Evolutionary conservation across 2,113 vertebrate species (phyloP).

Genomic region (Malaclemys terrapin): DNA sequence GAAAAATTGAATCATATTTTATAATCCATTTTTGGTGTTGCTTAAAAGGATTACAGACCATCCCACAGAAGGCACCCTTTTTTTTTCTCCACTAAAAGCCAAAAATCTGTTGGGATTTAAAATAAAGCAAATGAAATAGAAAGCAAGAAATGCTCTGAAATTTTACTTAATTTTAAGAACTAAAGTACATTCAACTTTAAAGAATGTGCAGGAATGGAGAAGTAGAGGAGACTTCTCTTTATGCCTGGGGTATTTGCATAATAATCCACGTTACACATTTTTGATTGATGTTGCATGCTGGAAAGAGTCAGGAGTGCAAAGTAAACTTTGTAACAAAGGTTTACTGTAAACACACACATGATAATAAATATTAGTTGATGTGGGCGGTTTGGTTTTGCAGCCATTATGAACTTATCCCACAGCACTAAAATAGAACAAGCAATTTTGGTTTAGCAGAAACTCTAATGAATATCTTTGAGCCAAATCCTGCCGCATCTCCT

Average conservation of each 20-base stretch:
- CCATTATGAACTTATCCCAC: neutral
- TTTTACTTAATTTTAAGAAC: conserved; percentile 31
- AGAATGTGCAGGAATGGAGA: neutral
- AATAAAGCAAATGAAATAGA: conserved; percentile 22
- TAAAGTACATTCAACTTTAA: conserved; percentile 22
- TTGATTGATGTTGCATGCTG: neutral
- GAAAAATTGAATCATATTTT: conserved; percentile 5
- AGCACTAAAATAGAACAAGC: neutral
- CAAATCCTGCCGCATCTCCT: neutral
- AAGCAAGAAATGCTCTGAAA: conserved; percentile 33
- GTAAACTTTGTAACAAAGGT: neutral
- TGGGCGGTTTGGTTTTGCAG: neutral
- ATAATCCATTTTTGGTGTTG: neutral
- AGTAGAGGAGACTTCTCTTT: conserved; percentile 6
- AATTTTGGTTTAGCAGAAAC: neutral
- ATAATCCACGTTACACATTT: neutral
- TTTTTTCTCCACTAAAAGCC: neutral
- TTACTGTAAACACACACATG: neutral
- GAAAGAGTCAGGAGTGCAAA: neutral
- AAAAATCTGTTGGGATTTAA: neutral
- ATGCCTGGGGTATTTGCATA: neutral
- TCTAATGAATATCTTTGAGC: neutral
- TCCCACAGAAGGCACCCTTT: neutral
- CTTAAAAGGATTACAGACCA: neutral
- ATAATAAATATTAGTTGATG: neutral